Percentiles rank a stretch among this genome's conserved stretches.
Evolutionary conservation across 2,797 vertebrate species (phyloP).

Genomic region (Malacoctenus gilli): DNA sequence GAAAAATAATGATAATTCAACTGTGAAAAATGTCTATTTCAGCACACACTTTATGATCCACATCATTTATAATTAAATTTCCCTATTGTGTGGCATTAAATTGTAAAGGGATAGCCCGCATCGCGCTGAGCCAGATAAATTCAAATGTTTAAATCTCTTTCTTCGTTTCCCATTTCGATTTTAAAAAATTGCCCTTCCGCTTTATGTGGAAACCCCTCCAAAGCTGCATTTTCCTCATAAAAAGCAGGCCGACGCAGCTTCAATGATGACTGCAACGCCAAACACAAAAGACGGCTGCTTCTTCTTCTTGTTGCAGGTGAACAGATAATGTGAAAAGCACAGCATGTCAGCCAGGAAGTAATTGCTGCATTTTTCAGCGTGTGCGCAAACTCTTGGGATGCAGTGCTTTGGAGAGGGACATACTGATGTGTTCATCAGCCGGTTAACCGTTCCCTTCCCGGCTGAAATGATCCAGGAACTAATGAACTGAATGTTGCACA

Average conservation of each 20-base stretch:
- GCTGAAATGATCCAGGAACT: conserved; percentile 10
- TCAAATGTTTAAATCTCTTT: conserved; percentile 56
- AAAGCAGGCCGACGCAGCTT: conserved; percentile 6
- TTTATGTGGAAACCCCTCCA: conserved; percentile 10
- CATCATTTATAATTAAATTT: conserved; percentile 71
- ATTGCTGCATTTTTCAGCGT: no score
- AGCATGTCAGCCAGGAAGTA: no score
- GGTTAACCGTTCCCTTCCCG: no score
- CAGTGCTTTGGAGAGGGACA: conserved; percentile 3
- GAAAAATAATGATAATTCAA: conserved; percentile 64
- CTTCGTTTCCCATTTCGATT: conserved; percentile 46
- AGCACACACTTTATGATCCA: conserved; percentile 63
- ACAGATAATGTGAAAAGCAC: no score
- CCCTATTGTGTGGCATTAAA: conserved; percentile 62
- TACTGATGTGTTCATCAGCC: conserved; percentile 8
- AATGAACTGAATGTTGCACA: conserved; percentile 1
- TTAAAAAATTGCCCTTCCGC: conserved; percentile 10
- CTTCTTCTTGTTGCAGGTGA: no score
- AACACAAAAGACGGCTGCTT: conserved; percentile 19
- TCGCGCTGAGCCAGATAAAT: conserved; percentile 65
- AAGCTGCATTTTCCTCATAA: conserved; percentile 13
- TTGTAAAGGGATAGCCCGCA: conserved; percentile 39
- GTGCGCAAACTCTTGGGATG: no score
- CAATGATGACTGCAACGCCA: conserved; percentile 23
- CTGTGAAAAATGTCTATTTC: conserved; percentile 61